A percentile compares a stretch with the other conserved stretches of the same genome.
phyloP scores from a whole-genome alignment of 2,797 vertebrate genomes.

The Staurois parvus region DNA sequence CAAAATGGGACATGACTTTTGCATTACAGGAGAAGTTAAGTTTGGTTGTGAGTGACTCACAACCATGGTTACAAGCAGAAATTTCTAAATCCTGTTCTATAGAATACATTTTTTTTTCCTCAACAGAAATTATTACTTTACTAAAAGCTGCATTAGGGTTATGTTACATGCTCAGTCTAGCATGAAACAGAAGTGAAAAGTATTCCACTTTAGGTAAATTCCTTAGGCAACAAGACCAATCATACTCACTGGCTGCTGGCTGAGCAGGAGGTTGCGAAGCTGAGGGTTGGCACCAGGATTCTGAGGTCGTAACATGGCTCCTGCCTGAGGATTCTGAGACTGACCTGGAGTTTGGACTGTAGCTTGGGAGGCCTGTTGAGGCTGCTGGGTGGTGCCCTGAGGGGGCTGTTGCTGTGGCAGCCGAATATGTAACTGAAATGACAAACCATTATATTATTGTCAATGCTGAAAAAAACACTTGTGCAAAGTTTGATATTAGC shows the following conservation, averaged over 20 bases:
- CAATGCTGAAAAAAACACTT: not conserved
- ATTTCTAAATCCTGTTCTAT: no score
- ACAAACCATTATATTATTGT: not conserved
- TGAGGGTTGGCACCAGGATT: conserved; percentile 93
- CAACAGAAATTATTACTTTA: no score
- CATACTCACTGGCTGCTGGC: conserved; percentile 86
- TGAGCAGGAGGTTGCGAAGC: conserved; percentile 91
- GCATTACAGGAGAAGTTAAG: no score
- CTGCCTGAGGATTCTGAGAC: conserved; percentile 77
- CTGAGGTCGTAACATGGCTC: conserved; percentile 84
- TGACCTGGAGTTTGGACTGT: conserved; percentile 74
- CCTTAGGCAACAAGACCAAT: not conserved
- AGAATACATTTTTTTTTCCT: no score
- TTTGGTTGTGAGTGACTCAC: no score
- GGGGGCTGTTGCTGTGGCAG: conserved; percentile 71
- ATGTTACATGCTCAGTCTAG: no score
- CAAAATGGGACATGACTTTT: no score
- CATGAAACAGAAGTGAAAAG: not conserved
- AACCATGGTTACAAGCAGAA: no score
- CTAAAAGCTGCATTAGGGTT: no score
- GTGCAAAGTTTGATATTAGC: not conserved
- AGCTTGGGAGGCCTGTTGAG: conserved; percentile 58
- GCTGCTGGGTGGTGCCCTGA: conserved; percentile 74
- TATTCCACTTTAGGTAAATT: not conserved
- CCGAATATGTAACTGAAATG: conserved; percentile 75